Evolutionary conservation across 2,888 invertebrate genomes (phyloP), one percentile per base, ranked within the genome.

Genomic region (Sphaerophoria rueppellii): DNA sequence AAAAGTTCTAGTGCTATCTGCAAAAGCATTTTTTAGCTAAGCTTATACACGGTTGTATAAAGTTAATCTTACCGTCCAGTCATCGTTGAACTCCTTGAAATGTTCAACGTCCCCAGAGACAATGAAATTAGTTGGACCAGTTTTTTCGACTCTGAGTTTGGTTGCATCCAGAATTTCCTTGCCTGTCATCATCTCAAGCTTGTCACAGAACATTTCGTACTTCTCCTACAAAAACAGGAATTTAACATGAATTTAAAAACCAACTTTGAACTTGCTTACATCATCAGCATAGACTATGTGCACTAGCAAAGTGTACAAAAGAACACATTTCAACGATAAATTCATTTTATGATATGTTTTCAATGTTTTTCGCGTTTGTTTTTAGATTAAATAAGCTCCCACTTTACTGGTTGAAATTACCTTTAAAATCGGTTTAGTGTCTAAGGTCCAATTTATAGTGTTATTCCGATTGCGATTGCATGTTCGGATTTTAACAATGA

Each of bases 401-500:
- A 7, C 57, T 58, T 24, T 43, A 2, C 12, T 24, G 11, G 12
- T 60, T 4, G 3, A 37, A 60, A 24, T 60, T 12, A 4, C 24
- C 12, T 12, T 40, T 37, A 11, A 0, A 6, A 24, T 43, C 6
- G 24, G 2, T 7, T 24, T 16, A 9, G 3, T 1, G 24, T 43
- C 4, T 24, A 0, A 40, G 12, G 6, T 43, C 43, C 4, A 6
- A 43, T 60, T 60, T 43, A 60, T 60, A 60, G 6, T 43, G 24
- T 24, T 2, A 24, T 24, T 24, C 43, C 4, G 11, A 12, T 94
- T 94, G 89, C 92, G 93, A 43, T 60, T 60, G 60, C 60, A 60
- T 60, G 60, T 43, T 37, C n/a, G 93, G 94, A 73, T 94, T 93
- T 88, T 93, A 94, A 89, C 91, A 93, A 4, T 7, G 24, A 37